phyloP scores from a whole-genome alignment of 2,888 invertebrate species.

The Copidosoma aretas region DNA sequence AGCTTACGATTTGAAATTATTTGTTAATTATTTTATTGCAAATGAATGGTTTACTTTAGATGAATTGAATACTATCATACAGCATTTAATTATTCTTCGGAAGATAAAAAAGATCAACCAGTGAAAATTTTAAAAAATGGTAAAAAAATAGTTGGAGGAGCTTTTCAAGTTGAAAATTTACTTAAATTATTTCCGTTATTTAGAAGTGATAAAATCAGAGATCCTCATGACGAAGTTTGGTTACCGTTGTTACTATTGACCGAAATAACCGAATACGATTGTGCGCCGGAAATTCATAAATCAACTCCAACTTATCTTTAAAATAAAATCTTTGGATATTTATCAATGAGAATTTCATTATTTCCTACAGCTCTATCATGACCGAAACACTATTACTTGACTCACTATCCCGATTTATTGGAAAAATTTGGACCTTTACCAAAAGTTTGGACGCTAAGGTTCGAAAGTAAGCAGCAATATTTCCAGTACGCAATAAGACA shows the following conservation, averaged over 20 bases:
- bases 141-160: not conserved
- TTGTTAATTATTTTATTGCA: not conserved
- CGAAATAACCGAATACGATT: slow-evolving; percentile 44
- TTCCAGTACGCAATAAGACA: too few species aligned
- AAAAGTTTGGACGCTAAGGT: too few species aligned
- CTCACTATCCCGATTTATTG: not conserved
- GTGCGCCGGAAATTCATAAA: slow-evolving; percentile 42
- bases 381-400: slow-evolving; percentile 42
- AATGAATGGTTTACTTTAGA: slow-evolving; percentile 40
- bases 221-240: slow-evolving; percentile 39
- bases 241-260: slow-evolving; percentile 30
- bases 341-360: slow-evolving; percentile 30
- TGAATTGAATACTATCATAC: slow-evolving; percentile 29
- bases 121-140: not conserved
- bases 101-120: slow-evolving; percentile 40
- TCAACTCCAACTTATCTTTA: slow-evolving; percentile 31
- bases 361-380: slow-evolving; percentile 32
- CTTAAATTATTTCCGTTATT: slow-evolving; percentile 33
- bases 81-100: slow-evolving; percentile 27
- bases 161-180: not conserved
- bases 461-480: too few species aligned
- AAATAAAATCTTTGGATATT: slow-evolving; percentile 35
- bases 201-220: slow-evolving; percentile 34
- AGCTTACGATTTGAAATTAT: not conserved
- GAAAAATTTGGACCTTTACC: too few species aligned